phyloP scores from a whole-genome alignment of 2,113 vertebrate genomes.

The Asarcornis scutulata region DNA sequence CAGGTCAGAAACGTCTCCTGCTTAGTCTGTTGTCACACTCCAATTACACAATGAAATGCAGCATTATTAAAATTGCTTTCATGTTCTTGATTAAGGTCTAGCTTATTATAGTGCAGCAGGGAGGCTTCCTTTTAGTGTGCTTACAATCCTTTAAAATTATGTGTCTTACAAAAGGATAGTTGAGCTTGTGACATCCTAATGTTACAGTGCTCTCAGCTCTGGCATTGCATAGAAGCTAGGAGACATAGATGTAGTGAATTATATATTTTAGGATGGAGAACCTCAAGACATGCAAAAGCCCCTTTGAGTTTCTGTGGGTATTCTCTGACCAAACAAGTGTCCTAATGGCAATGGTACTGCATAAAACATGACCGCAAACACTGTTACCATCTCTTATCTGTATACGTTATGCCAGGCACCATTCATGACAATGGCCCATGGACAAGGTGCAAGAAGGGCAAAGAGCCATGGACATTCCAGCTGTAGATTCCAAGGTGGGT shows the following conservation, averaged over 20 bases:
- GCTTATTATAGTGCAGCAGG: neutral
- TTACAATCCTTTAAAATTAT: neutral
- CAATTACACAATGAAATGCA: neutral
- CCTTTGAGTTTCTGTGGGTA: neutral
- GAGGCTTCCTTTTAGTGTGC: neutral
- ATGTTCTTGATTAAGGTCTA: neutral
- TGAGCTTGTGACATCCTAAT: neutral
- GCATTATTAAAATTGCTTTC: neutral
- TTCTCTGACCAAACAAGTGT: neutral
- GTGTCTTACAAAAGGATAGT: neutral
- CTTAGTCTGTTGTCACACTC: neutral
- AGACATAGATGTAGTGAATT: neutral
- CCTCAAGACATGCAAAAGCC: neutral
- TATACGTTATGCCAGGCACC: neutral
- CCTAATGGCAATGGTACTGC: neutral
- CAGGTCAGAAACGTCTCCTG: neutral
- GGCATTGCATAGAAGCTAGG: neutral
- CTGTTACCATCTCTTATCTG: neutral
- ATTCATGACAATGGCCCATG: neutral
- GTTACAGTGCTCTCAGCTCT: neutral
- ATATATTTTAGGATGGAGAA: neutral
- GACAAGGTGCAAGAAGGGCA: neutral
- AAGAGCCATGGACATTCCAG: neutral
- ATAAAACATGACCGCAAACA: neutral
- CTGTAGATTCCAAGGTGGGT: neutral